phyloP scores from a whole-genome alignment of 2,888 invertebrate genomes.

The Oxyscelio sp. region DNA sequence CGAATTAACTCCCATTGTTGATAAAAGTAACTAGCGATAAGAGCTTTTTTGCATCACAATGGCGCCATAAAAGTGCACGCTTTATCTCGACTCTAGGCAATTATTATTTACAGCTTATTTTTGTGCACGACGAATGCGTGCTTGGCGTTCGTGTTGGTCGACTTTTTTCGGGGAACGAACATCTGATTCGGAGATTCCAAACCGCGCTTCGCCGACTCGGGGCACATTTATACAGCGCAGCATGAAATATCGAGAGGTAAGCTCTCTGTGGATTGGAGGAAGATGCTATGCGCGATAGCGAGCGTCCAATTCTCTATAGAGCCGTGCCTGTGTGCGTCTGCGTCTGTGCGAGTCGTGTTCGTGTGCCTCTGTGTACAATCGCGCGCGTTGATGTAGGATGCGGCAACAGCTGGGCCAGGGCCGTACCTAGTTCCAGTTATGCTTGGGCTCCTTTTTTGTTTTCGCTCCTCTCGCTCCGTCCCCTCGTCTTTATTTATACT shows the following conservation, averaged over 20 bases:
- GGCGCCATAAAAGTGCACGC: slow-evolving; percentile 36
- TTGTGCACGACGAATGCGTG: slow-evolving; percentile 34
- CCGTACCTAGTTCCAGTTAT: slow-evolving; percentile 76
- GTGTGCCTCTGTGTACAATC: slow-evolving; percentile 61
- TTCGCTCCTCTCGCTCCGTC: neutral
- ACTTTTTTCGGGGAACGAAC: slow-evolving; percentile 57
- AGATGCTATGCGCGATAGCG: slow-evolving; percentile 77
- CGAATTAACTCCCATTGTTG: slow-evolving; percentile 22
- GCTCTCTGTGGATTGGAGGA: slow-evolving; percentile 83
- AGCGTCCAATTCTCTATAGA: slow-evolving; percentile 77
- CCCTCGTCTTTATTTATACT: slow-evolving; percentile 45
- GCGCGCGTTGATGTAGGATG: slow-evolving; percentile 79
- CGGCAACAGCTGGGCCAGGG: slow-evolving; percentile 88
- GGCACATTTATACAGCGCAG: slow-evolving; percentile 72
- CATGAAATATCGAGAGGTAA: slow-evolving; percentile 76
- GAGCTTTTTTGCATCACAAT: slow-evolving; percentile 39
- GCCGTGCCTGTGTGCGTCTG: slow-evolving; percentile 56
- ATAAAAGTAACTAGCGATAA: slow-evolving; percentile 44
- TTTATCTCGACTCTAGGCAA: slow-evolving; percentile 37
- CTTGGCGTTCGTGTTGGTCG: slow-evolving; percentile 38
- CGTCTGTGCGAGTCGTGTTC: slow-evolving; percentile 32
- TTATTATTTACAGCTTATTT: slow-evolving; percentile 61
- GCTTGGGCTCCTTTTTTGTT: neutral
- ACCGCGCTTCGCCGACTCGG: slow-evolving; percentile 47
- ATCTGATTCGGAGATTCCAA: slow-evolving; percentile 68